phyloP scores from a whole-genome alignment of 2,888 invertebrate species.

The Eupithecia centaureata region DNA sequence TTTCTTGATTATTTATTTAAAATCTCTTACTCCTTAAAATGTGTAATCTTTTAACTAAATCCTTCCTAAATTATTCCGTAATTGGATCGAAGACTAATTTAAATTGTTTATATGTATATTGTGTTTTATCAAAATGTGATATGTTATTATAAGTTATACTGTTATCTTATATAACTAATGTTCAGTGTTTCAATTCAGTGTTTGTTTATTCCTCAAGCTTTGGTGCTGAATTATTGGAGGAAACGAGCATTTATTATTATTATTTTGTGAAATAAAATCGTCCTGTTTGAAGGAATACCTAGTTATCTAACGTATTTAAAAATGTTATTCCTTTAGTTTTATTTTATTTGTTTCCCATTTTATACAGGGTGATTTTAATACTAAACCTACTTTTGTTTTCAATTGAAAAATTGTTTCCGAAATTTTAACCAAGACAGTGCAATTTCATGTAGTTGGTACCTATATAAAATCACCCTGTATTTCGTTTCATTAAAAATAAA shows the following conservation, averaged over 20 bases:
- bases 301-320: background rate
- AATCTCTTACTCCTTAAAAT: constrained; percentile 1
- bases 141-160: constrained; percentile 54
- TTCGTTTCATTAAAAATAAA: constrained; percentile 29
- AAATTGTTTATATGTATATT: constrained; percentile 46
- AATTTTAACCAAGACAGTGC: constrained; percentile 19
- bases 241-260: constrained; percentile 60
- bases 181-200: constrained; percentile 34
- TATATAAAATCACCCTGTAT: constrained; percentile 11
- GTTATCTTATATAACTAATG: constrained; percentile 37
- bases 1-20: background rate
- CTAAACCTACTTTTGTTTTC: background rate
- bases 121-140: constrained; percentile 63
- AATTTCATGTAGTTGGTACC: constrained; percentile 18
- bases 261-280: constrained; percentile 32
- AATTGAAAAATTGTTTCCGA: background rate
- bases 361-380: background rate
- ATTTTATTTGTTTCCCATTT: background rate
- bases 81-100: constrained; percentile 28
- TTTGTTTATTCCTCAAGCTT: constrained; percentile 54
- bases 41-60: background rate
- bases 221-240: constrained; percentile 34
- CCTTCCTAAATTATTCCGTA: constrained; percentile 31
- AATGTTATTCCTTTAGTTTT: background rate
- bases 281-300: background rate